Base-by-base conservation (phyloP, 2,797 vertebrate genomes). In the Gorsachius magnificus region DNA sequence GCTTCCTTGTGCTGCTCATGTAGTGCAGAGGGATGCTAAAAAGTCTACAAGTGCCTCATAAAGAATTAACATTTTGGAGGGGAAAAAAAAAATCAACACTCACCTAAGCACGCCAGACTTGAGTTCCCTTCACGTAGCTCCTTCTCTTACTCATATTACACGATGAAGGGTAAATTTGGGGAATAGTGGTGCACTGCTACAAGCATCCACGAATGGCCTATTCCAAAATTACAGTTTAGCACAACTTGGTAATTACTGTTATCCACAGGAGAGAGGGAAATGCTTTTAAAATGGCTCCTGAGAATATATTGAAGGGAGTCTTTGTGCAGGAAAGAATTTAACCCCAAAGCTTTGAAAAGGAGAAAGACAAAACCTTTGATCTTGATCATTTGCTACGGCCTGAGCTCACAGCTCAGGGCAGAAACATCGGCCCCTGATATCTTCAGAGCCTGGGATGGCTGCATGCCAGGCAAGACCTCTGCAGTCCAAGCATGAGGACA, bases 401-500 rank as follows among this genome's bases (percentile, higher is more conserved):
- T 50, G 56, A 94, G 74, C 10, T 25, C n/a, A 48, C 74, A 77
- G 83, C 83, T 95, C 56, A 90, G 72, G 65, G 87, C 90, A 96
- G 90, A 83, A 96, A 46, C 46, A 53, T 53, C 94, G 84, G 90
- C 76, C 89, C 89, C 79, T 83, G 64, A 35, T 89, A 24, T 92
- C 91, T 80, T 83, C 90, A 81, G 85, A 96, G 96, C 65, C 57
- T 69, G 46, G 48, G 38, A 75, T 95, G 95, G 95, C 92, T 81
- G 76, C 25, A 21, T 31, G 94, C 92, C 94, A 97, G 58, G 65
- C 38, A 69, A 87, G 84, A 93, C 84, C 75, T 95, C 82, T 78
- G 93, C 81, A 85, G 70, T 50, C 93, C 89, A 78, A 84, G 46
- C 81, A 69, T 86, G 74, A 92, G 81, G 90, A 90, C 0, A 0